Base-by-base conservation (phyloP, 1,140 invertebrate species). In the Linepithema humile region DNA sequence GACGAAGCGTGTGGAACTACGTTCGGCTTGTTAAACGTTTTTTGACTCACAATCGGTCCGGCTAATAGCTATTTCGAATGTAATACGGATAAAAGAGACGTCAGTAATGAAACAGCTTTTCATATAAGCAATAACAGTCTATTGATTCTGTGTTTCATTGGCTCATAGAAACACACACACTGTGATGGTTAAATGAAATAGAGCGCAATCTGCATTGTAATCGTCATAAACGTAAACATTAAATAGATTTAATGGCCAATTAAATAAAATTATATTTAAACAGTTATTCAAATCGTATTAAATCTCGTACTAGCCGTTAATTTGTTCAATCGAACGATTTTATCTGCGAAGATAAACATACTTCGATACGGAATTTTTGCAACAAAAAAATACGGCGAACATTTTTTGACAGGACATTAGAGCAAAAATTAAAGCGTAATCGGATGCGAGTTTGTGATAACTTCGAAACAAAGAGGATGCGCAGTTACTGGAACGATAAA, bases 401-500 rank as follows among this genome's bases (percentile, higher is more conserved):
- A 45, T 85, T 43, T 67, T 38, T 17, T 1, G 10, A 40, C 10
- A 43, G 50, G 59, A 65, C 65, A 85, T 86, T 85, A 85, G 85
- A 15, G 55, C 65, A 60, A 74, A 55, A 57, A 80, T 62, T 72
- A 26, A n/a, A n/a, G 43, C 32, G n/a, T 82, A 82, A 43, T 64
- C 65, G 43, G 57, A 29, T 43, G 84, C 40, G 65, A 67, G 50
- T 40, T 65, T 40, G 85, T 70, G 73, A 74, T 43, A 45, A 12
- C 35, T 53, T 45, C 53, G 64, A 59, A 86, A 86, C 55, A 86
- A 77, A 75, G 69, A 69, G 38, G 48, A 29, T 23, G 74, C 43
- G 60, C 50, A 86, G 35, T 43, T 9, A 38, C 62, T 48, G 69
- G 77, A 60, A 72, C 67, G 87, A 87, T 85, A 69, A 87, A 88